Percentiles rank a stretch among this genome's conserved stretches.
Evolutionary conservation across 2,888 invertebrate species (phyloP).

Genomic region (Chloromyia formosa): DNA sequence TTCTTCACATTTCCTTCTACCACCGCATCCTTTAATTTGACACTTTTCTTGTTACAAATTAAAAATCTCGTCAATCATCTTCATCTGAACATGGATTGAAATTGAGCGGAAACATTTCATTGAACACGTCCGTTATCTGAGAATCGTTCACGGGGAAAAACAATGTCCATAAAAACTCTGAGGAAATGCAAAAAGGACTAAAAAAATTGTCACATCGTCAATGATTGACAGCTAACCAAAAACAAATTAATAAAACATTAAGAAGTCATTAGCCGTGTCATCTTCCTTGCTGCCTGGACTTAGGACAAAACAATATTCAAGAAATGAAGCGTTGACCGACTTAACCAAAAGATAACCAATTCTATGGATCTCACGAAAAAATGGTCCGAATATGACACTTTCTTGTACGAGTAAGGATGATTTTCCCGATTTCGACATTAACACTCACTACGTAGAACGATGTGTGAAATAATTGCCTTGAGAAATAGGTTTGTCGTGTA

Average conservation of each 20-base stretch:
- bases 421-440: slow-evolving; percentile 24
- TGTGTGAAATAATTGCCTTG: no score
- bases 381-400: slow-evolving; percentile 44
- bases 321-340: slow-evolving; percentile 17
- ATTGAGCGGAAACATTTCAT: slow-evolving; percentile 42
- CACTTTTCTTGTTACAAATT: slow-evolving; percentile 40
- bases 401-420: slow-evolving; percentile 42
- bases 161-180: neutral
- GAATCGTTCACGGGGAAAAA: neutral
- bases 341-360: neutral
- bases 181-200: neutral
- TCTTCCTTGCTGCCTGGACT: slow-evolving; percentile 19
- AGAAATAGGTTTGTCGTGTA: no score
- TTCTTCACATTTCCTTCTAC: no score
- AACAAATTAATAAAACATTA: slow-evolving; percentile 51
- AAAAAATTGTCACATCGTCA: slow-evolving; percentile 31
- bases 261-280: slow-evolving; percentile 48
- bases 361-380: slow-evolving; percentile 29
- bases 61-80: slow-evolving; percentile 43
- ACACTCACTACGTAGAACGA: no score
- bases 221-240: slow-evolving; percentile 48
- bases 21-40: slow-evolving; percentile 42
- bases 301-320: neutral
- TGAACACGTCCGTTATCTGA: slow-evolving; percentile 23
- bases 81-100: slow-evolving; percentile 27